Evolutionary conservation across 2,797 vertebrate genomes (phyloP).

Genomic region (Lepilemur ruficaudatus): DNA sequence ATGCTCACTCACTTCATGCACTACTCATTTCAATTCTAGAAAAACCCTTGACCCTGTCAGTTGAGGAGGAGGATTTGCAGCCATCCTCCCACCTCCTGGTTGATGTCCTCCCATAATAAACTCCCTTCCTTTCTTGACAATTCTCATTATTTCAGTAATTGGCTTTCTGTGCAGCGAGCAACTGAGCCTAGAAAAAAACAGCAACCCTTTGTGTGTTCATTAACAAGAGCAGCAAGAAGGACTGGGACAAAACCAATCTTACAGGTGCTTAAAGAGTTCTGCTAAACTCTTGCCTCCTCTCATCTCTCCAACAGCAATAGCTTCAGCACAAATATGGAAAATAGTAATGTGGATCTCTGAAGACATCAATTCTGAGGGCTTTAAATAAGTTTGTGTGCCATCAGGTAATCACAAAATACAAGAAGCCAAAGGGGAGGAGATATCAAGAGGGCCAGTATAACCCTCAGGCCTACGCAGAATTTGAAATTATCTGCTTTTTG

Average conservation of each 20-base stretch:
- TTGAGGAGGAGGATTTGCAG: too few species aligned
- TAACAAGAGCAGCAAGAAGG: background rate
- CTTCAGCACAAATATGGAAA: background rate
- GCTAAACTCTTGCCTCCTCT: background rate
- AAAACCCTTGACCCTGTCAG: too few species aligned
- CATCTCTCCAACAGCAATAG: background rate
- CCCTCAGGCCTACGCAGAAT: background rate
- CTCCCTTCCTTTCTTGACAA: too few species aligned
- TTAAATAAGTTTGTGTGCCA: background rate
- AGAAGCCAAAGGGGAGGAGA: constrained; percentile 6
- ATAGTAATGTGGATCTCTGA: background rate
- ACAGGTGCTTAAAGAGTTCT: background rate
- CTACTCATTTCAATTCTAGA: too few species aligned
- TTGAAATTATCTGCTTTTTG: background rate
- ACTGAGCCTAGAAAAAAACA: too few species aligned
- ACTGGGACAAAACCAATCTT: background rate
- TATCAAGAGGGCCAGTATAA: background rate
- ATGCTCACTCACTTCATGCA: too few species aligned
- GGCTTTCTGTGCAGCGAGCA: too few species aligned
- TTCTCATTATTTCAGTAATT: too few species aligned
- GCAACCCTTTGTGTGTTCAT: too few species aligned
- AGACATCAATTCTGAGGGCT: background rate
- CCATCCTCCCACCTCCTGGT: too few species aligned
- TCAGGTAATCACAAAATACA: background rate
- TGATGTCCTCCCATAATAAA: too few species aligned